A percentile compares a stretch with the other conserved stretches of the same genome.
Evolutionary conservation across 2,113 vertebrate genomes (phyloP).

Genomic region (Tyrannus savana): DNA sequence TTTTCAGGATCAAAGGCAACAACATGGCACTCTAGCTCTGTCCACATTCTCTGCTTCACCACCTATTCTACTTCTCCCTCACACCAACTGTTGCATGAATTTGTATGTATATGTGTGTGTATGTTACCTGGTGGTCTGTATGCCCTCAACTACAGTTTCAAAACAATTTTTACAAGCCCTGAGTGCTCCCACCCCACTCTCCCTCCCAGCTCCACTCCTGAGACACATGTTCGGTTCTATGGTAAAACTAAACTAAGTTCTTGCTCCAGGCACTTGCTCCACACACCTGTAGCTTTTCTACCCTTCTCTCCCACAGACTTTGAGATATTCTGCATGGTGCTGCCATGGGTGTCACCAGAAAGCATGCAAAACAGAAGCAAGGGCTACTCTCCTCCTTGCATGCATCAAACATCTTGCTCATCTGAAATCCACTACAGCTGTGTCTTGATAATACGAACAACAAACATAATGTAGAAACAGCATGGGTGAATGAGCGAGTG

Average conservation of each 20-base stretch:
- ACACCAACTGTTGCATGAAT: neutral
- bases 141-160: neutral
- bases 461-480: constrained; percentile 77
- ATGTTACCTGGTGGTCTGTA: neutral
- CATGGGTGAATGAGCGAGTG: constrained; percentile 79
- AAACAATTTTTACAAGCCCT: neutral
- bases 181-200: neutral
- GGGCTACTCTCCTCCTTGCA: constrained; percentile 42
- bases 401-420: constrained; percentile 66
- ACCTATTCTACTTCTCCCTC: neutral
- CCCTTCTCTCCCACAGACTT: constrained; percentile 33
- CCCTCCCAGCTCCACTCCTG: neutral
- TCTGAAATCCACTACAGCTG: constrained; percentile 49
- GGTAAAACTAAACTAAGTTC: neutral
- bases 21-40: neutral
- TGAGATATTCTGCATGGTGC: constrained; percentile 37
- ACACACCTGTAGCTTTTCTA: constrained; percentile 40
- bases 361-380: constrained; percentile 76
- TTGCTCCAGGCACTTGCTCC: neutral
- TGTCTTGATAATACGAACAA: constrained; percentile 67
- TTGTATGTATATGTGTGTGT: neutral
- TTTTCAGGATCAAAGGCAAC: constrained; percentile 36
- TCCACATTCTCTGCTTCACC: neutral
- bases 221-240: neutral
- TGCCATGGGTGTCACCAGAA: constrained; percentile 61